Evolutionary conservation across 2,113 vertebrate genomes (phyloP).

Genomic region (Lagopus leucura): DNA sequence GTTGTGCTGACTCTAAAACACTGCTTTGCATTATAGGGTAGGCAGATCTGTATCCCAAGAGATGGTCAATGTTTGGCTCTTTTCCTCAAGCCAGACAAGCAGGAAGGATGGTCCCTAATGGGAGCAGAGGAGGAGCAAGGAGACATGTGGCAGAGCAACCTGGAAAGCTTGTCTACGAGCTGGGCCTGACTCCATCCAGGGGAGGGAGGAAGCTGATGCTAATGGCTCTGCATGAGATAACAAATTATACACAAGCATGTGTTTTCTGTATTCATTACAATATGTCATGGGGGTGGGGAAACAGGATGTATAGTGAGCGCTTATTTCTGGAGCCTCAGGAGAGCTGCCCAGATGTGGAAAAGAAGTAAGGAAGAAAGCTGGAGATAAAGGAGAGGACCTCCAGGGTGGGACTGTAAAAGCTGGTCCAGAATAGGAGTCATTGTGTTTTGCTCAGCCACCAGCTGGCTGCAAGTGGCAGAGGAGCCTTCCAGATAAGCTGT

Average conservation of each 20-base stretch:
- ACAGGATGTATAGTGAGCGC: not conserved
- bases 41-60: slow-evolving; percentile 18
- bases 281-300: not conserved
- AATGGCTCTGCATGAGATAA: slow-evolving; percentile 35
- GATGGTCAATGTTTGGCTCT: not conserved
- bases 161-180: slow-evolving; percentile 44
- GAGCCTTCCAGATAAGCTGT: slow-evolving; percentile 33
- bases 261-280: not conserved
- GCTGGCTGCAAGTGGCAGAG: slow-evolving; percentile 26
- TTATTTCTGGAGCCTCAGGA: slow-evolving; percentile 58
- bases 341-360: slow-evolving; percentile 45
- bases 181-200: slow-evolving; percentile 42
- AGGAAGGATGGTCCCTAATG: slow-evolving; percentile 43
- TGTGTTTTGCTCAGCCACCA: slow-evolving; percentile 40
- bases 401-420: not conserved
- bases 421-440: slow-evolving; percentile 31
- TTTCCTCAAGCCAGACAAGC: slow-evolving; percentile 15
- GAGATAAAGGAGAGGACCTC: slow-evolving; percentile 29
- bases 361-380: not conserved
- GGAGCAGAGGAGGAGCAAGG: slow-evolving; percentile 30
- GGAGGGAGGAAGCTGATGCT: slow-evolving; percentile 16
- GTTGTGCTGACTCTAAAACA: not conserved
- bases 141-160: slow-evolving; percentile 49
- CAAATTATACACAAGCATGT: not conserved
- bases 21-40: slow-evolving; percentile 26